Evolutionary conservation across 2,113 vertebrate species (phyloP), one percentile per base, ranked within the genome.

Genomic region (Nothoprocta perdicaria): DNA sequence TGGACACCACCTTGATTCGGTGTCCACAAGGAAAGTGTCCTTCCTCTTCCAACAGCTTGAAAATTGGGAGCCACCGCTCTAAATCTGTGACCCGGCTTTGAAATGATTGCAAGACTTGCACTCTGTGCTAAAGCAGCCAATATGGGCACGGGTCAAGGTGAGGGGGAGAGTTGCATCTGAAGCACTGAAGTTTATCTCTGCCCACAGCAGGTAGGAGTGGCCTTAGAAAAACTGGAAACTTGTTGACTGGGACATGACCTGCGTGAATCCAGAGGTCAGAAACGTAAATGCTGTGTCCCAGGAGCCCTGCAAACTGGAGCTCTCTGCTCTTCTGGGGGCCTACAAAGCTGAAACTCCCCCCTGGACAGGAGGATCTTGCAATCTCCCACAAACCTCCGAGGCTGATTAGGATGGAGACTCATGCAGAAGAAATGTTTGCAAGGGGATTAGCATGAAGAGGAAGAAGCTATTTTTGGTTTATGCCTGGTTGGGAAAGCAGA

Each of bases 201-300:
- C 8, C 50, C 40, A 46, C 5, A 84, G 0, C 33, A 40, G 35
- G 35, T 16, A 35, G 61, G 45, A 93, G 38, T 0, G 8, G 43
- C 10, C 0, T 1, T 9, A 24, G 55, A 19, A 6, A 48, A 40
- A 43, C 2, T 26, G 40, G 22, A 38, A 61, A 61, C 4, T 38
- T 6, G 8, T 0, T 67, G 27, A 12, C 10, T 2, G 0, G 4
- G 50, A 55, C 29, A 31, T 27, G 65, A 24, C 38, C 7, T 33
- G n/a, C 46, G 53, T 14, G 16, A 43, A 67, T 23, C 38, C 26
- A 55, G 65, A 63, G 41, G 48, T 63, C 80, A 38, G 12, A 46
- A 46, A 3, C 10, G 38, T 31, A 10, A 65, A 55, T 6, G 69
- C 15, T 4, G 2, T 10, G 0, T 31, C 12, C 29, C 46, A 53